A percentile compares a stretch with the other conserved stretches of the same genome.
Evolutionary conservation across 2,113 vertebrate species (phyloP).

Genomic region (Acrocephalus arundinaceus): DNA sequence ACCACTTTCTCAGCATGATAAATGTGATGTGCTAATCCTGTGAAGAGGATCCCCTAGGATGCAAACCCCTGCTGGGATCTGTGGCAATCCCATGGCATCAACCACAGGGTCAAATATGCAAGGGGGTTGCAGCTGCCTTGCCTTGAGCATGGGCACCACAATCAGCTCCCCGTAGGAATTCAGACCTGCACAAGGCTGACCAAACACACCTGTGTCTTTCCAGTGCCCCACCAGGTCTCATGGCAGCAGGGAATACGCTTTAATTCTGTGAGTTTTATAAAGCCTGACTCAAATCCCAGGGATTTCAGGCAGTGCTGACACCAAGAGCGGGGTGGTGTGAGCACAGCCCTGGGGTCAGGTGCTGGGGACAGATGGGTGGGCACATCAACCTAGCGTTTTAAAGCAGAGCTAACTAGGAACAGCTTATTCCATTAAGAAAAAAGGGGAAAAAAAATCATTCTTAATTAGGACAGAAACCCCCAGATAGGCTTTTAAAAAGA

Average conservation of each 20-base stretch:
- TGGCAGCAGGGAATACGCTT: not conserved
- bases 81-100: not conserved
- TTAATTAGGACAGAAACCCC: slow-evolving; percentile 37
- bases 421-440: not conserved
- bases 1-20: accelerated
- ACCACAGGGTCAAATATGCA: accelerated
- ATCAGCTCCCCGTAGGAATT: not conserved
- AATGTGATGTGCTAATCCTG: not conserved
- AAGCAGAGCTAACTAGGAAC: not conserved
- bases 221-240: no score
- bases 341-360: not conserved
- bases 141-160: accelerated
- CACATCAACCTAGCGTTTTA: not conserved
- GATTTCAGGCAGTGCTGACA: not conserved
- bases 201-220: not conserved
- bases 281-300: not conserved
- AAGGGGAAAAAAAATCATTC: not conserved
- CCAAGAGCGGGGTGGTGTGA: not conserved
- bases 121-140: not conserved
- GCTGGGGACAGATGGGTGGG: not conserved
- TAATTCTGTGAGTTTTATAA: not conserved
- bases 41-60: not conserved
- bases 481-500: not conserved
- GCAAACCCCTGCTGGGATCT: not conserved
- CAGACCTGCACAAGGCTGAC: not conserved